These are phyloP conservation scores for Epistrophe eligans DNA, from an alignment of 2,888 invertebrate genomes.

Conservation along the genomic window DNA sequence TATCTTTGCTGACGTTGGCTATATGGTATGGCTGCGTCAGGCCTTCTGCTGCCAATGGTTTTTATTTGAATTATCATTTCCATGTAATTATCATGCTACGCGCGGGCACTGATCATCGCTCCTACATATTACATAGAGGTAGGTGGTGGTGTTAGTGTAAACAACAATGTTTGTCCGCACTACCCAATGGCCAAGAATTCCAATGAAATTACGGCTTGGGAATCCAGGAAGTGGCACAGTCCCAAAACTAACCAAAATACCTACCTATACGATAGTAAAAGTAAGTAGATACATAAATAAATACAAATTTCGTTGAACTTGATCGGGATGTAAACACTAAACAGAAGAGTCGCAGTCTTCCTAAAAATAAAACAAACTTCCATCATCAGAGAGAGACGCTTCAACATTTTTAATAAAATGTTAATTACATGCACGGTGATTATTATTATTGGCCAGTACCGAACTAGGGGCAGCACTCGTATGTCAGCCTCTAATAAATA, in stretches of 20 bases:
- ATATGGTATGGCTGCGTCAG: constrained; percentile 24
- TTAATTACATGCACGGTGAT: constrained; percentile 83
- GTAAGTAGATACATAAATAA: constrained; percentile 1
- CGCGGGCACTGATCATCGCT: constrained; percentile 61
- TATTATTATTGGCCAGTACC: constrained; percentile 78
- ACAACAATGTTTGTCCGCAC: constrained; percentile 61
- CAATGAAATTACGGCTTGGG: constrained; percentile 47
- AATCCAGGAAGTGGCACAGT: constrained; percentile 58
- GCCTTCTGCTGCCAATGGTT: constrained; percentile 45
- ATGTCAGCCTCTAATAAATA: constrained; percentile 77
- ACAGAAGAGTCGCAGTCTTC: constrained; percentile 24
- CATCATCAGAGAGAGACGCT: constrained; percentile 16
- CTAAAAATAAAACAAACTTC: constrained; percentile 48
- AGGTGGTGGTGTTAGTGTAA: constrained; percentile 41
- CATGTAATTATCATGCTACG: constrained; percentile 73
- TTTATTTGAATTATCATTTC: constrained; percentile 68
- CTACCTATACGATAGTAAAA: constrained; percentile 39
- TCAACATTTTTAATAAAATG: constrained; percentile 70
- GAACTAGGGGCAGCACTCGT: constrained; percentile 70
- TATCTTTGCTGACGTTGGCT: constrained; percentile 40
- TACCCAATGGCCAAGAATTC: constrained; percentile 51
- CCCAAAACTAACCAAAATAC: constrained; percentile 29
- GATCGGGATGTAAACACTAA: constrained; percentile 45
- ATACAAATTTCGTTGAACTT: constrained; percentile 33
- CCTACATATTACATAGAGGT: constrained; percentile 4